A percentile compares a stretch with the other conserved stretches of the same genome.
Evolutionary conservation across 2,113 vertebrate species (phyloP).

Genomic region (Meriones unguiculatus): DNA sequence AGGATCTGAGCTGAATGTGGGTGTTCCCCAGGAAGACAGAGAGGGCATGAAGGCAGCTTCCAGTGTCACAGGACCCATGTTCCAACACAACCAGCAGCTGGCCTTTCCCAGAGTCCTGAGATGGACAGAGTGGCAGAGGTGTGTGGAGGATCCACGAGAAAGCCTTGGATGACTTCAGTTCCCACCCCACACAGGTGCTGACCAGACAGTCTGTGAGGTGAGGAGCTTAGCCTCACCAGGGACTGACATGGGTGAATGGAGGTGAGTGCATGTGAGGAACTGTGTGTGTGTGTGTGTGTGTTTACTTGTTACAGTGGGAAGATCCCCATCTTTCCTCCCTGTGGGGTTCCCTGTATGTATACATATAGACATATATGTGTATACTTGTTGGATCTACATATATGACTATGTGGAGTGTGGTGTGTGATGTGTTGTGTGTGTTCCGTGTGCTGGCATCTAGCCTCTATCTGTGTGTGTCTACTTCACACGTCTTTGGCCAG

Average conservation of each 20-base stretch:
- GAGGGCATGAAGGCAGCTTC: conserved; percentile 87
- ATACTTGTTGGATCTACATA: not conserved
- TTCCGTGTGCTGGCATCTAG: not conserved
- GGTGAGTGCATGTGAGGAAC: not conserved
- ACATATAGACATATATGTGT: not conserved
- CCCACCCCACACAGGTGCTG: not conserved
- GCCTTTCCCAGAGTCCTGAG: conserved; percentile 91
- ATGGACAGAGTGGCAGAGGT: not conserved
- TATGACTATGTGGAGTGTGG: not conserved
- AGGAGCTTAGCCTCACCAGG: not conserved
- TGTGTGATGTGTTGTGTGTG: not conserved
- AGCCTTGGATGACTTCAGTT: not conserved
- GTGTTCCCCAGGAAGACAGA: conserved; percentile 86
- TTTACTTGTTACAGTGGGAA: not conserved
- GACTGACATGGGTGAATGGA: not conserved
- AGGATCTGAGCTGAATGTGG: conserved; percentile 87
- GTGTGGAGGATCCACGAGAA: not conserved
- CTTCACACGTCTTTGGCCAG: not conserved
- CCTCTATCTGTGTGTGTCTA: not conserved
- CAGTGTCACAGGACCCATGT: conserved; percentile 73
- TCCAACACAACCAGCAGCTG: conserved; percentile 88
- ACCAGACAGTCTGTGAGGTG: not conserved
- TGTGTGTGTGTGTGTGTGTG: not conserved
- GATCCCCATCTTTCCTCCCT: not conserved
- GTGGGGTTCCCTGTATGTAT: not conserved